Evolutionary conservation across 1,140 invertebrate genomes (phyloP).

Genomic region (Brachionus rotundiformis): DNA sequence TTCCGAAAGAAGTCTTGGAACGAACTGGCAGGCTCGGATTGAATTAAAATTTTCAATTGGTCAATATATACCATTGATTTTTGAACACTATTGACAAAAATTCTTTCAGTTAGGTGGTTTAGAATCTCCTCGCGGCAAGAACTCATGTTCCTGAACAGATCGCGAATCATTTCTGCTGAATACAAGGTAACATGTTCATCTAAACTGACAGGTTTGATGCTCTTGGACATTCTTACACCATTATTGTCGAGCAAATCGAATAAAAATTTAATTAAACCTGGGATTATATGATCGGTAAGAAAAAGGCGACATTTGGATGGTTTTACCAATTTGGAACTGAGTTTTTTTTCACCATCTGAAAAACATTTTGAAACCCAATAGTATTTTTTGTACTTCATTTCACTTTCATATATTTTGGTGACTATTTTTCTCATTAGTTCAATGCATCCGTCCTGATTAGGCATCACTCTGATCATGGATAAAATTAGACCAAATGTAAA

Average conservation of each 20-base stretch:
- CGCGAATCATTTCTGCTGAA: constrained; percentile 34
- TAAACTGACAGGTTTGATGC: not conserved
- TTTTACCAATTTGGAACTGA: not conserved
- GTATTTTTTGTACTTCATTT: constrained; percentile 42
- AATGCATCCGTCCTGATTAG: constrained; percentile 26
- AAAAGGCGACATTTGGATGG: constrained; percentile 49
- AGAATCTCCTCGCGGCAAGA: constrained; percentile 8
- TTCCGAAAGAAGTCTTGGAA: constrained; percentile 35
- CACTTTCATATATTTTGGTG: constrained; percentile 38
- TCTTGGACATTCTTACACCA: constrained; percentile 20
- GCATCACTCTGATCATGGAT: constrained; percentile 16
- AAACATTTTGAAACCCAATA: constrained; percentile 46
- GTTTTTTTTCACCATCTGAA: constrained; percentile 38
- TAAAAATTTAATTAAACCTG: constrained; percentile 28
- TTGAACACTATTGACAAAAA: constrained; percentile 4
- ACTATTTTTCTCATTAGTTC: constrained; percentile 28
- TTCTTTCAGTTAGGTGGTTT: constrained; percentile 29
- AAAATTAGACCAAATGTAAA: constrained; percentile 42
- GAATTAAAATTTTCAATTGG: constrained; percentile 37
- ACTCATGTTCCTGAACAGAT: constrained; percentile 19
- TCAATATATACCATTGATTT: constrained; percentile 49
- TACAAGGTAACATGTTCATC: constrained; percentile 4
- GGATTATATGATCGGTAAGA: not conserved
- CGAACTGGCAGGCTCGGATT: constrained; percentile 28
- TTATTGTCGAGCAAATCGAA: constrained; percentile 36